A percentile compares a stretch with the other conserved stretches of the same genome.
phyloP scores from a whole-genome alignment of 2,113 vertebrate species.

The Phyllopteryx taeniolatus region DNA sequence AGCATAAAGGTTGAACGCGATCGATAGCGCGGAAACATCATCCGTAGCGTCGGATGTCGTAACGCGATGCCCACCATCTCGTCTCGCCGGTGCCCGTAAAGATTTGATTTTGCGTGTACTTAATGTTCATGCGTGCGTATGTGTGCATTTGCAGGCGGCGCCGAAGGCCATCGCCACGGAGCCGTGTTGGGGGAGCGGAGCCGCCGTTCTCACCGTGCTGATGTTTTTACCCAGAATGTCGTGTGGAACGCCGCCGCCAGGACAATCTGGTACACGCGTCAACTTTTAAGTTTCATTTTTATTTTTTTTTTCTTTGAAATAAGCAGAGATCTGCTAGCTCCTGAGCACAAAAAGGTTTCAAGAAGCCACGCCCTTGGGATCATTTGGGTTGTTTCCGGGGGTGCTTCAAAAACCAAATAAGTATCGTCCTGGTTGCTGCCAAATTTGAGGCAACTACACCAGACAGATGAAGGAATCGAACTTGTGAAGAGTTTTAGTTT shows the following conservation, averaged over 20 bases:
- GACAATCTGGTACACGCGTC: constrained; percentile 62
- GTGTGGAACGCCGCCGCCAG: constrained; percentile 60
- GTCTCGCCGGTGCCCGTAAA: not conserved
- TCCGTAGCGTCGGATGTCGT: not conserved
- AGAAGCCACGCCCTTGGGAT: too few relatives aligned
- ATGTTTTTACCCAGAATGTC: constrained; percentile 1
- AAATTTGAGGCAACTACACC: too few relatives aligned
- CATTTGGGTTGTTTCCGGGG: too few relatives aligned
- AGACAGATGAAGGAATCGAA: too few relatives aligned
- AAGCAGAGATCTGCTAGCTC: too few relatives aligned
- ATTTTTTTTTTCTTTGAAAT: too few relatives aligned
- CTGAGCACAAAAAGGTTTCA: not conserved
- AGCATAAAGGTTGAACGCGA: not conserved
- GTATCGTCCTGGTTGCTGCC: too few relatives aligned
- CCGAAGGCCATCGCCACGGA: constrained; percentile 61
- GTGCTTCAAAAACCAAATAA: too few relatives aligned
- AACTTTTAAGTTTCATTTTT: not conserved
- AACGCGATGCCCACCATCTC: not conserved
- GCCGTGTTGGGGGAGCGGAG: constrained; percentile 62
- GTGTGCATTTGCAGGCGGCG: constrained; percentile 23
- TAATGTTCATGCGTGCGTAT: not conserved
- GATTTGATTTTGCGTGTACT: not conserved
- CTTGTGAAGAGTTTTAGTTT: too few relatives aligned
- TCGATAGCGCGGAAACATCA: not conserved
- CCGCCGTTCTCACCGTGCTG: constrained; percentile 1